phyloP scores from a whole-genome alignment of 2,113 vertebrate species.

The Microtus pennsylvanicus region DNA sequence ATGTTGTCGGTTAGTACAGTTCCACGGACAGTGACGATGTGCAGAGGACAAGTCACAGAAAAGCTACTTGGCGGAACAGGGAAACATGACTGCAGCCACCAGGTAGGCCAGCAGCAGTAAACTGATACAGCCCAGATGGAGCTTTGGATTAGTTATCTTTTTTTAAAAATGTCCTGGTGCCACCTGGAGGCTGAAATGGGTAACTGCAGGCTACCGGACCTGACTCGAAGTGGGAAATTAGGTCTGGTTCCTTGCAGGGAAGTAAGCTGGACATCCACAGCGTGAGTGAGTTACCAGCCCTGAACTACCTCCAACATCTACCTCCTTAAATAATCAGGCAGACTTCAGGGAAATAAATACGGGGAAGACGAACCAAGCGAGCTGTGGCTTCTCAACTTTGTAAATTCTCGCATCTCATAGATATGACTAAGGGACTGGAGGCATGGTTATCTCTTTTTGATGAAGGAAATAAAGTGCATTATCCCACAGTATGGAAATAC shows the following conservation, averaged over 20 bases:
- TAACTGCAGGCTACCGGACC: neutral
- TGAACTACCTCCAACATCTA: too few relatives aligned
- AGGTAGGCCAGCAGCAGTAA: neutral
- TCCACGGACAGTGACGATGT: rapidly evolving
- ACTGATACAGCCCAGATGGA: neutral
- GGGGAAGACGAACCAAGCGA: too few relatives aligned
- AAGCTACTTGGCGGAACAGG: neutral
- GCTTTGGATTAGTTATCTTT: neutral
- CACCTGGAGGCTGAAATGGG: neutral
- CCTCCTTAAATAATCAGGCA: too few relatives aligned
- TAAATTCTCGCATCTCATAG: neutral
- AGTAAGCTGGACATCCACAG: too few relatives aligned
- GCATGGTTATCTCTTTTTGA: neutral
- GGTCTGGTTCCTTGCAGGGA: too few relatives aligned
- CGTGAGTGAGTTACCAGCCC: too few relatives aligned
- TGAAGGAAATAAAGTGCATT: neutral
- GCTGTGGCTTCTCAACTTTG: neutral
- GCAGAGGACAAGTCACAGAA: neutral
- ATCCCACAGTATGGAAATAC: neutral
- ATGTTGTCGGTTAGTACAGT: neutral
- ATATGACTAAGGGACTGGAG: neutral
- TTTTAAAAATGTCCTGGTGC: neutral
- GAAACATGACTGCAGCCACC: neutral
- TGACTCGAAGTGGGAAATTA: too few relatives aligned
- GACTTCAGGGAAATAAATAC: too few relatives aligned